These are phyloP conservation scores for Camponotus fellah DNA, from an alignment of 2,888 invertebrate species.

Conservation along the genomic window DNA sequence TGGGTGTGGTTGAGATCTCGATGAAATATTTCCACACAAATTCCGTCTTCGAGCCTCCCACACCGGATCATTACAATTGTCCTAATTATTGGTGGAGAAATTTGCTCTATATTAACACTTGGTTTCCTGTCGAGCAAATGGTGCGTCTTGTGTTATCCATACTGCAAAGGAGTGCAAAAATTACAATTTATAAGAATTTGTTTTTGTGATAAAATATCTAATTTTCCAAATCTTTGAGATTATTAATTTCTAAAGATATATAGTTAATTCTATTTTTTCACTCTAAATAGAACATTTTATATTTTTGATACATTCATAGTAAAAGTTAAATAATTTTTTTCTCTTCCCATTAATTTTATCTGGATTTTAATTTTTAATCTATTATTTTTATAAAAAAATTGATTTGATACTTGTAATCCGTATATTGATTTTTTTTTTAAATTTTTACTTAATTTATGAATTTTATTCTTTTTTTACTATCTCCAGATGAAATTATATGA, in stretches of 20 bases:
- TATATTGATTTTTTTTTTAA: background rate
- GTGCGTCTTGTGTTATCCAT: constrained; percentile 84
- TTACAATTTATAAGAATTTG: background rate
- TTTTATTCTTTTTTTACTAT: background rate
- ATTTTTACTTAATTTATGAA: background rate
- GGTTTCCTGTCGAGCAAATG: constrained; percentile 95
- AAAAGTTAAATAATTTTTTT: background rate
- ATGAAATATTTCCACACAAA: constrained; percentile 95
- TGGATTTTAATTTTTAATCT: background rate
- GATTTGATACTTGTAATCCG: background rate
- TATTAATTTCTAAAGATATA: background rate
- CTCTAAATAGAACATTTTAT: background rate
- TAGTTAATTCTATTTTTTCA: background rate
- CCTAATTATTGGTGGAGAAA: constrained; percentile 96
- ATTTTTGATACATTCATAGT: background rate
- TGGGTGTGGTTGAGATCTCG: constrained; percentile 94
- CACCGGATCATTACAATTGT: constrained; percentile 93
- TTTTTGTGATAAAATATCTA: background rate
- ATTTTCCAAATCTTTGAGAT: background rate
- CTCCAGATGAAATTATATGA: background rate
- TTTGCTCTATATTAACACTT: constrained; percentile 94
- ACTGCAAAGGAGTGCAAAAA: background rate
- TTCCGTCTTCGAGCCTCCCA: constrained; percentile 94
- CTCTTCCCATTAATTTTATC: background rate
- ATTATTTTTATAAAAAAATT: background rate